Evolutionary conservation across 2,113 vertebrate genomes (phyloP), one percentile per base, ranked within the genome.

Genomic region (Smithornis capensis): DNA sequence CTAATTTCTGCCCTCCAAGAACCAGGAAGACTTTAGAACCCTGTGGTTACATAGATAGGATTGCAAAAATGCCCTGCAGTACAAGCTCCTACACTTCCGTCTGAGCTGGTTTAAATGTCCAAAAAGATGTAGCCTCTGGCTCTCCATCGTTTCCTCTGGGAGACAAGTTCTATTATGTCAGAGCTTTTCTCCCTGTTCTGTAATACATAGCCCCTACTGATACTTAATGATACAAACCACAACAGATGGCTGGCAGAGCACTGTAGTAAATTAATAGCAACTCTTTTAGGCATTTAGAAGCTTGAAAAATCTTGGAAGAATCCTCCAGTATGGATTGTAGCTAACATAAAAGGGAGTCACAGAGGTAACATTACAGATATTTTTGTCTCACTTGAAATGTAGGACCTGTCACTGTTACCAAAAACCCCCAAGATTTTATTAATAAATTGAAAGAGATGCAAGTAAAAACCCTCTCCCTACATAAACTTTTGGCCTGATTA

Each of bases 181-280:
- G 63, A 93, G 68, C 47, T 94, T 92, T 90, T 81, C 73, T 75
- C 88, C 60, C 74, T 71, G 28, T 29, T 81, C 88, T 75, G 76
- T 92, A 84, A 81, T 27, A 92, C 73, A 70, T 11, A 91, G 90
- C 19, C 50, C 63, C 71, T 90, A 88, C 82, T 44, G 76, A 91
- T 91, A 87, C 76, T 89, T 91, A 82, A 95, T 85, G 84, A 76
- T 70, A 92, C 56, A 95, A 97, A 89, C 88, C 88, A 90, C 85
- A 92, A 70, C 92, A 95, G 88, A 97, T 93, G 93, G 92, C 60
- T 95, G 76, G 90, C 90, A 83, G 94, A 92, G 76, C 76, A 60
- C 15, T 83, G 38, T 90, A 79, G 71, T 90, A 73, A 94, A 75
- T 76, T 90, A 92, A 90, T 16, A 94, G 88, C 79, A 92, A 77